Conservation (phyloP, 2,888 invertebrate species). For the Heterodera filipjevi region DNA sequence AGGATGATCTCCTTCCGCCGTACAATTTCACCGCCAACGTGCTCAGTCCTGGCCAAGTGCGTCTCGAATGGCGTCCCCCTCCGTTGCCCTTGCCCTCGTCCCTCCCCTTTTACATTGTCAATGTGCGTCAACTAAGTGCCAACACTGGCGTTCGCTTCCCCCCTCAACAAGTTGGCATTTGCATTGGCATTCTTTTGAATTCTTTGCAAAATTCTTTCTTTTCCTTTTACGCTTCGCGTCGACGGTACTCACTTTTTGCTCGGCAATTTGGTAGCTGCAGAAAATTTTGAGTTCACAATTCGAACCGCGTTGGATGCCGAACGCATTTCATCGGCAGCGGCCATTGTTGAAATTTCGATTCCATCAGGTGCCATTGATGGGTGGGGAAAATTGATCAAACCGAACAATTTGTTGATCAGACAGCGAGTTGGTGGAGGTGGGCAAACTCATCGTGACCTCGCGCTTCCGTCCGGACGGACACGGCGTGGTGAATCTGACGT, state of each 20-base stretch:
- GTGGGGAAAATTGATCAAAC: not conserved
- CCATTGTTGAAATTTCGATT: slow-evolving; percentile 62
- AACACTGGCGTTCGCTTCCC: slow-evolving; percentile 44
- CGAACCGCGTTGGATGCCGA: slow-evolving; percentile 49
- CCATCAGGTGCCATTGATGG: slow-evolving; percentile 46
- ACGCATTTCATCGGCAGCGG: slow-evolving; percentile 55
- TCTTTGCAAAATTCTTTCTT: not conserved
- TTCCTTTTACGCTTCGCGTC: slow-evolving; percentile 27
- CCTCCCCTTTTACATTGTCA: slow-evolving; percentile 59
- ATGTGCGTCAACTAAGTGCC: slow-evolving; percentile 61
- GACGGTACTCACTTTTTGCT: slow-evolving; percentile 56
- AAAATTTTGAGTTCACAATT: slow-evolving; percentile 60
- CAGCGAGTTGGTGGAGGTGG: slow-evolving; percentile 52
- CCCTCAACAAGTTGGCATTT: slow-evolving; percentile 33
- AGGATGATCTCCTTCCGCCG: slow-evolving; percentile 54
- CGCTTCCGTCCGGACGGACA: slow-evolving; percentile 51
- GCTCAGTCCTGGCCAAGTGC: slow-evolving; percentile 54
- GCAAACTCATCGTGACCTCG: slow-evolving; percentile 60
- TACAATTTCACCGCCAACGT: slow-evolving; percentile 58
- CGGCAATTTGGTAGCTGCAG: slow-evolving; percentile 54
- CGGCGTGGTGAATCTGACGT: slow-evolving; percentile 61
- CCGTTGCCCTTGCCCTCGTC: slow-evolving; percentile 8
- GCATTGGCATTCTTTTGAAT: not conserved
- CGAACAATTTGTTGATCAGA: not conserved
- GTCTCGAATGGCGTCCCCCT: slow-evolving; percentile 55